Percentiles rank a stretch among this genome's conserved stretches.
Evolutionary conservation across 2,888 invertebrate species (phyloP).

Genomic region (Andrena praecox): DNA sequence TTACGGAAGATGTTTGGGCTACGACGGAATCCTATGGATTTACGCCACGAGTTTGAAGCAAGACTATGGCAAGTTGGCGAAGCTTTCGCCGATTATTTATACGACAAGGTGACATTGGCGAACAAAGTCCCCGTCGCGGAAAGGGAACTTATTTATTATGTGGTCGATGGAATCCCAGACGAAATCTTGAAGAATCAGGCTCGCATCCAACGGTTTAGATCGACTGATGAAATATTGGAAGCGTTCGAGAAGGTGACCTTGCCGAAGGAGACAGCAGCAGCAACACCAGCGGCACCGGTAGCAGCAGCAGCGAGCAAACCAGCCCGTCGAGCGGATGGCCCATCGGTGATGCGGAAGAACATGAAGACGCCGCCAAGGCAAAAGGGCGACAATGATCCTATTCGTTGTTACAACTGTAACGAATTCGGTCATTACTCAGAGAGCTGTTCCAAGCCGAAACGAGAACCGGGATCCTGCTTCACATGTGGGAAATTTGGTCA

Average conservation of each 20-base stretch:
- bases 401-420: background rate
- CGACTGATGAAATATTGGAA: background rate
- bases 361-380: background rate
- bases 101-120: background rate
- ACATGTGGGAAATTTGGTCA: background rate
- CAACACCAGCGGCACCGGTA: background rate
- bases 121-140: background rate
- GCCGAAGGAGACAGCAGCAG: background rate
- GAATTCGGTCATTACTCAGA: background rate
- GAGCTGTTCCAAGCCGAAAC: background rate
- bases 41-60: background rate
- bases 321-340: too few species aligned
- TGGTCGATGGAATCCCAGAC: background rate
- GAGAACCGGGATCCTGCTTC: background rate
- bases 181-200: background rate
- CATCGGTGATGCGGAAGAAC: too few species aligned
- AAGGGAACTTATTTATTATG: background rate
- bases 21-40: background rate
- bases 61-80: background rate
- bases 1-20: background rate
- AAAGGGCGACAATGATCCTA: background rate
- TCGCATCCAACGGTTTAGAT: background rate
- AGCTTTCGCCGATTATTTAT: background rate
- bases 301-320: too few species aligned
- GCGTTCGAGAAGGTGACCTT: background rate